A percentile compares a stretch with the other conserved stretches of the same genome.
Evolutionary conservation across 2,113 vertebrate genomes (phyloP).

Genomic region (Coregonus clupeaformis): DNA sequence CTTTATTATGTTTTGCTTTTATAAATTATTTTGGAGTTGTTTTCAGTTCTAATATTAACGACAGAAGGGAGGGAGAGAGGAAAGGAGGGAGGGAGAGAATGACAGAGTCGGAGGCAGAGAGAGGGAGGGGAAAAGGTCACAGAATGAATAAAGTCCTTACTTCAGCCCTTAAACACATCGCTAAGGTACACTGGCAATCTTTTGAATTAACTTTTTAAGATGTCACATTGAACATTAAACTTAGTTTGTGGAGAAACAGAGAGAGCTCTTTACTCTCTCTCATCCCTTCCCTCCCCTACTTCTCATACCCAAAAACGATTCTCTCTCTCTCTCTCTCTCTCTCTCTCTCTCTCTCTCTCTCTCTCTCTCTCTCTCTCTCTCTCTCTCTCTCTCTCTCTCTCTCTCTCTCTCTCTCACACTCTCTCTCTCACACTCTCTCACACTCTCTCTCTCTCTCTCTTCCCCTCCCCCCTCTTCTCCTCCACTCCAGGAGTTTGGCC

Average conservation of each 20-base stretch:
- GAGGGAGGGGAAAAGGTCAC: slow-evolving; percentile 50
- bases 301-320: not conserved
- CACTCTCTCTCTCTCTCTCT: not conserved
- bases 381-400: not conserved
- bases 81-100: not conserved
- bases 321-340: not conserved
- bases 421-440: slow-evolving; percentile 10
- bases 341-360: slow-evolving; percentile 20
- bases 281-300: not conserved
- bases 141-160: slow-evolving; percentile 53
- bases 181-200: slow-evolving; percentile 32
- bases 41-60: slow-evolving; percentile 46
- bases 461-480: slow-evolving; percentile 14
- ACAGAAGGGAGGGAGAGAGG: slow-evolving; percentile 35
- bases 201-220: slow-evolving; percentile 32
- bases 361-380: slow-evolving; percentile 2
- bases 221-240: not conserved
- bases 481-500: slow-evolving; percentile 32
- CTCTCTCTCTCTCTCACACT: slow-evolving; percentile 16
- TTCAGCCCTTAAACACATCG: slow-evolving; percentile 43
- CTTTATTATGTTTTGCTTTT: slow-evolving; percentile 53
- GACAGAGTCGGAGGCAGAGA: not conserved
- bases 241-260: not conserved
- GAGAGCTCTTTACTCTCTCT: not conserved
- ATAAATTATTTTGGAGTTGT: slow-evolving; percentile 21